Evolutionary conservation across 1,140 invertebrate species (phyloP).

Genomic region (Zaprionus camerounensis): DNA sequence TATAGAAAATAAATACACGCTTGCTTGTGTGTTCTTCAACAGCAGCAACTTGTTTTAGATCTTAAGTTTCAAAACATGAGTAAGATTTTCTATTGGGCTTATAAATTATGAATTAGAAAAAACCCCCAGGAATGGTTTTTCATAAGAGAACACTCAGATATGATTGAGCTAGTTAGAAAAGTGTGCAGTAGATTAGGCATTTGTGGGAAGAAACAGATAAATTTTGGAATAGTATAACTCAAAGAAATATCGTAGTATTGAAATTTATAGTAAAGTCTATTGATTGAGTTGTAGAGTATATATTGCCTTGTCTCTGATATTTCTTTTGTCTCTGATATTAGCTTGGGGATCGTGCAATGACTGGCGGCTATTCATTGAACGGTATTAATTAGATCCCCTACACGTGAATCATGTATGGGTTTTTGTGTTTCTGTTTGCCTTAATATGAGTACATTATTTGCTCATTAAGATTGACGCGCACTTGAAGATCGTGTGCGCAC

Average conservation of each 20-base stretch:
- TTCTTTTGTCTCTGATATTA: neutral
- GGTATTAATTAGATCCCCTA: constrained; percentile 31
- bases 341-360: constrained; percentile 27
- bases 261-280: neutral
- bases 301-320: no score
- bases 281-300: neutral
- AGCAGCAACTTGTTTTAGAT: constrained; percentile 19
- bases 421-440: constrained; percentile 1
- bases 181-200: neutral
- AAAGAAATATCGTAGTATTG: no score
- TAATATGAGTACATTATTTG: constrained; percentile 7
- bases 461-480: constrained; percentile 20
- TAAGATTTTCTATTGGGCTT: neutral
- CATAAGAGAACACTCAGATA: neutral
- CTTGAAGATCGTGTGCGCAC: constrained; percentile 18
- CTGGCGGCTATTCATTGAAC: constrained; percentile 15
- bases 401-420: constrained; percentile 31
- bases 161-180: neutral
- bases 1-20: constrained; percentile 1
- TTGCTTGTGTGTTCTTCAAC: constrained; percentile 4
- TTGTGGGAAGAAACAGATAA: neutral
- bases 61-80: neutral
- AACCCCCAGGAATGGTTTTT: neutral
- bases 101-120: constrained; percentile 1
- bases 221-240: no score